Percentiles rank a stretch among this genome's conserved stretches.
phyloP scores from a whole-genome alignment of 2,113 vertebrate genomes.

The Sceloporus tristichus region DNA sequence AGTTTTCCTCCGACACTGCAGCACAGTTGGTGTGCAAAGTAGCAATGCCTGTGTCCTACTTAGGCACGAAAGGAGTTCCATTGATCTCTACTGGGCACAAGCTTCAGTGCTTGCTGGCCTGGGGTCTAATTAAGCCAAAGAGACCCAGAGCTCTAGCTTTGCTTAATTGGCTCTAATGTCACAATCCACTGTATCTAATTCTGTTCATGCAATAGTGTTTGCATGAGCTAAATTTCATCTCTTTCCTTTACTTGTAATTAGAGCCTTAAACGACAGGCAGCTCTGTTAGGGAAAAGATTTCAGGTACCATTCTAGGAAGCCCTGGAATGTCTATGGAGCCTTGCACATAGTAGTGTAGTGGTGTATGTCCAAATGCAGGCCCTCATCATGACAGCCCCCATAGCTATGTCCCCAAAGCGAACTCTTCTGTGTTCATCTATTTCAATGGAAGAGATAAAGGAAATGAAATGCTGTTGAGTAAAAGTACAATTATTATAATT shows the following conservation, averaged over 20 bases:
- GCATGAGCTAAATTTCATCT: not conserved
- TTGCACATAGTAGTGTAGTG: too few species aligned
- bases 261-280: not conserved
- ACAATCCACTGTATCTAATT: conserved; percentile 37
- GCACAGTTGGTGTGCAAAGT: not conserved
- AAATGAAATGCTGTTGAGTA: too few species aligned
- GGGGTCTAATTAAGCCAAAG: conserved; percentile 49
- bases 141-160: conserved; percentile 27
- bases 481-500: too few species aligned
- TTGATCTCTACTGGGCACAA: not conserved
- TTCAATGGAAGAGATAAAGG: not conserved
- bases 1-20: not conserved
- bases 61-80: not conserved
- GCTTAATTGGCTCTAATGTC: conserved; percentile 51
- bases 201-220: not conserved
- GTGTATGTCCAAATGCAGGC: too few species aligned
- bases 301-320: not conserved
- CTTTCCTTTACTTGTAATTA: not conserved
- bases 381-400: too few species aligned
- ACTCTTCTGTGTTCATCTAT: not conserved
- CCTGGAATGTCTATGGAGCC: not conserved
- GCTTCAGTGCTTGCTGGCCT: not conserved
- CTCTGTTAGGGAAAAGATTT: too few species aligned
- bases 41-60: not conserved
- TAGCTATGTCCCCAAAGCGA: not conserved